Conservation (phyloP, 2,797 vertebrate species). For the Acanthornis magna region DNA sequence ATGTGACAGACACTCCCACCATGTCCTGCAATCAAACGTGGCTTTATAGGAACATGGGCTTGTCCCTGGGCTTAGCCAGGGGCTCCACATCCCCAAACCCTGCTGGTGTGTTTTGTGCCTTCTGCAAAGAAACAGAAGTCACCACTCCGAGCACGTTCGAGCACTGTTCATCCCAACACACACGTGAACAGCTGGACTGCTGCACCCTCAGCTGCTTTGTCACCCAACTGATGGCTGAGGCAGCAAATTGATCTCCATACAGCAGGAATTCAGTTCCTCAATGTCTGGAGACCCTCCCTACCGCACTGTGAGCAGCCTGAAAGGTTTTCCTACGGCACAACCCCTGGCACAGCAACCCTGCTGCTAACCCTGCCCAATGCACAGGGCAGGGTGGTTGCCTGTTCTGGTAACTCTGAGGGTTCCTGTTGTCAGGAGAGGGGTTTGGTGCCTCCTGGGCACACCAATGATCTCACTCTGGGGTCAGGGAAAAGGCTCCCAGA, state of each 20-base stretch:
- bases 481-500: background rate
- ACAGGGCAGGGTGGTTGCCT: background rate
- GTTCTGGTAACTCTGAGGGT: background rate
- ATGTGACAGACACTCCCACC: background rate
- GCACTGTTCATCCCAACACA: background rate
- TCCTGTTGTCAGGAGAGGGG: background rate
- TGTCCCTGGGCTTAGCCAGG: background rate
- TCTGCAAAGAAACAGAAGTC: background rate
- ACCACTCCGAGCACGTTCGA: background rate
- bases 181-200: background rate
- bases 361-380: background rate
- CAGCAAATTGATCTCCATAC: background rate
- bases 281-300: background rate
- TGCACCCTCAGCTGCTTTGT: background rate
- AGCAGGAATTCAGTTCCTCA: background rate
- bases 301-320: background rate
- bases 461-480: fast-evolving
- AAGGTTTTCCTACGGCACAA: background rate
- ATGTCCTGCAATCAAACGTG: fast-evolving
- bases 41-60: background rate
- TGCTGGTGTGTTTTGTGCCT: background rate
- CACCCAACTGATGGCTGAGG: background rate
- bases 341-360: background rate
- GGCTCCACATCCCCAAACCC: background rate
- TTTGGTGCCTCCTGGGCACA: background rate